Percentiles rank a stretch among this genome's conserved stretches.
These are phyloP conservation scores for Lindbergichthys nudifrons DNA, from an alignment of 2,797 vertebrate species.

Conservation along the genomic window DNA sequence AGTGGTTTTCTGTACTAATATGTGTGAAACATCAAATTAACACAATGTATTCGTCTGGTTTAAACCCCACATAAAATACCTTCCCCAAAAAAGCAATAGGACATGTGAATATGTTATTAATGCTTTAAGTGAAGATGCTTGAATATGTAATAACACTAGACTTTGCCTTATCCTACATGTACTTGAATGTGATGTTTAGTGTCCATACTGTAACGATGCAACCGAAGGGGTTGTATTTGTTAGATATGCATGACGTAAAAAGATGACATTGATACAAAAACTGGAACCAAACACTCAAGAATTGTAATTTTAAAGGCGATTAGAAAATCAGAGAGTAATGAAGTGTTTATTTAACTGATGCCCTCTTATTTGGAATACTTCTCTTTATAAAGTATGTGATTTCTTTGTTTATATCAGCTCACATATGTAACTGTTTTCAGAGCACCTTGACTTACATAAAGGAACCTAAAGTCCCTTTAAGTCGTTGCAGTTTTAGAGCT, in stretches of 20 bases:
- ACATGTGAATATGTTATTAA: too few relatives aligned
- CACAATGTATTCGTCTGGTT: too few relatives aligned
- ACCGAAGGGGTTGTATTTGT: background rate
- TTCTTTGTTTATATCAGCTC: background rate
- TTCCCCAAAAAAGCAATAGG: background rate
- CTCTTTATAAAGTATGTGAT: background rate
- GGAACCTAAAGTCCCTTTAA: slow-evolving; percentile 6
- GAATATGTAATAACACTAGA: background rate
- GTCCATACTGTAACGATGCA: background rate
- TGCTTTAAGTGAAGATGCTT: too few relatives aligned
- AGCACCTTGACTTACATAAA: background rate
- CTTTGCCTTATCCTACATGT: background rate
- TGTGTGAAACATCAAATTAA: background rate
- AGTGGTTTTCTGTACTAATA: too few relatives aligned
- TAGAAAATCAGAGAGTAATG: background rate
- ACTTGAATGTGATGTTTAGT: background rate
- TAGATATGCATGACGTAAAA: background rate
- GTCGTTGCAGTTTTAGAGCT: too few relatives aligned
- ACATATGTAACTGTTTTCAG: background rate
- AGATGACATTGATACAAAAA: background rate
- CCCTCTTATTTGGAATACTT: background rate
- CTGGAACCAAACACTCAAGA: background rate
- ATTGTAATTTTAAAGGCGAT: background rate
- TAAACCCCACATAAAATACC: background rate
- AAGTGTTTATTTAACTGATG: background rate